Base-by-base conservation (phyloP, 1,140 invertebrate species). In the Drosophila willistoni region DNA sequence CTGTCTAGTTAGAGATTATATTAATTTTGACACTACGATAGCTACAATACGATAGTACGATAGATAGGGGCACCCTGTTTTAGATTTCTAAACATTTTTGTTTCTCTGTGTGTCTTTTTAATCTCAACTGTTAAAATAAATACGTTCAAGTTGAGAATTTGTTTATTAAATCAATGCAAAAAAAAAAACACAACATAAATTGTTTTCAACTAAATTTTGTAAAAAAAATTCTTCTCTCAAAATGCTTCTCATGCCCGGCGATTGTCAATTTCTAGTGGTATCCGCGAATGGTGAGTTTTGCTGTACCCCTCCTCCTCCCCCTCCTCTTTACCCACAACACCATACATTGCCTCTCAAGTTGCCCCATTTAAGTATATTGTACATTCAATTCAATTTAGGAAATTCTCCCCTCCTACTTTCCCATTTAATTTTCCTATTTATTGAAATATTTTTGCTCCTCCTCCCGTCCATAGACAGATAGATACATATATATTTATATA, bases 221-320 rank as follows among this genome's bases (percentile, higher is more conserved):
- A 12, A 57, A 25, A 64, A 59, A 75, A 70, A 64, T 76, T 76
- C 69, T 73, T 69, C 66, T 66, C 59, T 29, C 19, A 59, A 54
- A 22, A 54, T 57, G 25, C 44, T 56, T 56, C 25, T 69, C 41
- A 10, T 41, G 41, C 39, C 36, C 36, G 36, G 51, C 76, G 65
- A 60, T 73, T 64, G 73, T 76, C 41, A 66, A 61, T 65, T 69
- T 64, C 47, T 74, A 92, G 91, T 92, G 91, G 91, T 92, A 92
- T 91, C 91, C 91, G 72, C 91, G 91, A 66, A 92, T 92, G 91
- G 91, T 92, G 79, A 92, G 91, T 92, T 29, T 42, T 36, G 34
- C 29, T 22, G 19, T 41, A 33, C 25, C 33, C 36, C 56, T 22
- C 22, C 19, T 2, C 41, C 44, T 25, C n/a, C 57, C 51, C 36